Conservation (phyloP, 2,113 vertebrate species). For the Myrmecophaga tridactyla region DNA sequence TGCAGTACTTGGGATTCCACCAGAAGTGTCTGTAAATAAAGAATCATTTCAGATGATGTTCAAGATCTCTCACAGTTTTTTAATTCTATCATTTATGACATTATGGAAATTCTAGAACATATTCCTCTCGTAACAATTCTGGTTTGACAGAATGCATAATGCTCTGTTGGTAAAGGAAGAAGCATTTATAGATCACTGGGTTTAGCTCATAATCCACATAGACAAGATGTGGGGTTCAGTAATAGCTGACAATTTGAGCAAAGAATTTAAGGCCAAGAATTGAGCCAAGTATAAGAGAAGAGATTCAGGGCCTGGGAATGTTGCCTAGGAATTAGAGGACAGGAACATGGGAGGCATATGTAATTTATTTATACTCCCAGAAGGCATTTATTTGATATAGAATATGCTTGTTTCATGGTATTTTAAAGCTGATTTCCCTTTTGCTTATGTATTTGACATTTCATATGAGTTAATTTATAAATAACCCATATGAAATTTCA, state of each 20-base stretch:
- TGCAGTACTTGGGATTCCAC: background rate
- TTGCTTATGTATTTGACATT: background rate
- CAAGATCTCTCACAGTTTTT: background rate
- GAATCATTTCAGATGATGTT: background rate
- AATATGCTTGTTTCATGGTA: too few species aligned
- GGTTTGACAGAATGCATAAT: background rate
- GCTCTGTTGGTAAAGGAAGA: background rate
- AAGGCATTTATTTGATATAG: background rate
- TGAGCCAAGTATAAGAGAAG: background rate
- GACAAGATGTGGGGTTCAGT: background rate
- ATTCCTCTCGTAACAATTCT: background rate
- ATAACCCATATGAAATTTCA: background rate
- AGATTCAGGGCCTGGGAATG: background rate
- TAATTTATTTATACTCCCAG: background rate
- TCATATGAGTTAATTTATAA: background rate
- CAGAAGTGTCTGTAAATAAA: background rate
- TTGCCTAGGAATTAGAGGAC: background rate
- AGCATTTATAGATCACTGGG: background rate
- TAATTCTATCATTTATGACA: background rate
- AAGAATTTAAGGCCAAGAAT: background rate
- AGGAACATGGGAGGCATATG: background rate
- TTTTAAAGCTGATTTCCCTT: background rate
- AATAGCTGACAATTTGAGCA: background rate
- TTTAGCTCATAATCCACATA: background rate
- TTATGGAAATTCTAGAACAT: background rate